phyloP scores from a whole-genome alignment of 2,797 vertebrate species.

The Todus mexicanus region DNA sequence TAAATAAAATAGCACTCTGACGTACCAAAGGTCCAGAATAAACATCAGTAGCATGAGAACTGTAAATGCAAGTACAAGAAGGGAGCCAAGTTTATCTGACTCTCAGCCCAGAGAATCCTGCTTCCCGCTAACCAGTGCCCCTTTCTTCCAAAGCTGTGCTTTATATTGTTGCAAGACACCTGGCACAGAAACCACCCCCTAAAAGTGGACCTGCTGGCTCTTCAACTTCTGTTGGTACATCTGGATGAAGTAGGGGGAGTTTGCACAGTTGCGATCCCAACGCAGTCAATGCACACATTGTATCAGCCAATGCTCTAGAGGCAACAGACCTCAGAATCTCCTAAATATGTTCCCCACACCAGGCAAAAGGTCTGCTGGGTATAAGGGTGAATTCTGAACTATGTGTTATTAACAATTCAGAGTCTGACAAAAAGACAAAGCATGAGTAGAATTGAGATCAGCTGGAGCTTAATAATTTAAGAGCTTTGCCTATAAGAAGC shows the following conservation, averaged over 20 bases:
- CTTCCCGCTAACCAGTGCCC: neutral
- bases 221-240: neutral
- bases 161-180: neutral
- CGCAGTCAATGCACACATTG: fast-evolving
- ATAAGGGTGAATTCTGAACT: neutral
- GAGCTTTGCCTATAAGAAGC: neutral
- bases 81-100: conserved; percentile 7
- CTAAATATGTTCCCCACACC: fast-evolving
- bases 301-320: fast-evolving
- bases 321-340: neutral
- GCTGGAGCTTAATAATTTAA: neutral
- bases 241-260: neutral
- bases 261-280: too few species aligned
- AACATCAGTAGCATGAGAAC: neutral
- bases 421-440: neutral
- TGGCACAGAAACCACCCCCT: neutral
- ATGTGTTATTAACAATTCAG: neutral
- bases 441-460: neutral
- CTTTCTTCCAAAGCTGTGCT: neutral
- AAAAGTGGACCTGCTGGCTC: fast-evolving
- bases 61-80: neutral
- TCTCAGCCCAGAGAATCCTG: neutral
- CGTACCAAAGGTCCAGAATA: neutral
- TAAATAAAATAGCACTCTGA: neutral
- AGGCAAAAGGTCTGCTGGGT: neutral